Evolutionary conservation across 2,888 invertebrate species (phyloP).

Genomic region (Scrobipalpa atriplicella): DNA sequence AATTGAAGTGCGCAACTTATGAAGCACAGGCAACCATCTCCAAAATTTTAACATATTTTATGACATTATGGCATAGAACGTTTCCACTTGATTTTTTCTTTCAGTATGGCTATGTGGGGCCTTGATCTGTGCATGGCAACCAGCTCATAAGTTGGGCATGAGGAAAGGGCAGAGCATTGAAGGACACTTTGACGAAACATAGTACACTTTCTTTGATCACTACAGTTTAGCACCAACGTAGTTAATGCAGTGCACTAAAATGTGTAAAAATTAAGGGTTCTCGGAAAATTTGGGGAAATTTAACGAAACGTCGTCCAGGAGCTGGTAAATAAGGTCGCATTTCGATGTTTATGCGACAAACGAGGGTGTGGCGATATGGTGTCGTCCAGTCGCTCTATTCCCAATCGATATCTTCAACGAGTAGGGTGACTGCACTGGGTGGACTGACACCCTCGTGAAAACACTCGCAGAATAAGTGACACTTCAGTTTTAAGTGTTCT

Average conservation of each 20-base stretch:
- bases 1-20: too few species aligned
- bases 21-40: background rate
- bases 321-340: slow-evolving; percentile 63
- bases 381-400: slow-evolving; percentile 58
- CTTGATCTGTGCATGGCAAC: slow-evolving; percentile 81
- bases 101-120: slow-evolving; percentile 78
- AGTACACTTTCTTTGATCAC: slow-evolving; percentile 18
- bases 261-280: slow-evolving; percentile 26
- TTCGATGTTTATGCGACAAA: slow-evolving; percentile 77
- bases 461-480: slow-evolving; percentile 17
- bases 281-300: slow-evolving; percentile 37
- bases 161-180: slow-evolving; percentile 60
- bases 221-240: slow-evolving; percentile 32
- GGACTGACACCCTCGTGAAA: slow-evolving; percentile 16
- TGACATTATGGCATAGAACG: background rate
- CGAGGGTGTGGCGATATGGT: slow-evolving; percentile 61
- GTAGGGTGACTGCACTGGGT: slow-evolving; percentile 59
- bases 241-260: slow-evolving; percentile 29
- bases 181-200: slow-evolving; percentile 44
- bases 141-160: slow-evolving; percentile 70
- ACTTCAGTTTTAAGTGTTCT: slow-evolving; percentile 14
- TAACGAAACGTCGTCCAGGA: slow-evolving; percentile 44
- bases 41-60: background rate
- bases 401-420: slow-evolving; percentile 67
- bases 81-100: background rate